These are phyloP conservation scores for Sericinus montela DNA, from an alignment of 2,888 invertebrate species.

Conservation along the genomic window DNA sequence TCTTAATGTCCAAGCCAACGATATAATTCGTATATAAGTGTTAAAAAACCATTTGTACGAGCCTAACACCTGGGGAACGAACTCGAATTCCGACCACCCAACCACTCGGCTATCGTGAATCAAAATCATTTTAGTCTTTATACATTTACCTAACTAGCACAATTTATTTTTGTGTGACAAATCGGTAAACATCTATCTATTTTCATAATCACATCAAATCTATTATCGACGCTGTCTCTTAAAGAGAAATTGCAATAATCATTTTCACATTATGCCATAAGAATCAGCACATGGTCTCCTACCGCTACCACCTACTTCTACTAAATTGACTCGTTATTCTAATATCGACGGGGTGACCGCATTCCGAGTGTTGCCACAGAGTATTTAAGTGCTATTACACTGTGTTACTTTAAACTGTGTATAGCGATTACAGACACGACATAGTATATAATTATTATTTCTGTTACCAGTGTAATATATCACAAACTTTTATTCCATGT, in stretches of 20 bases:
- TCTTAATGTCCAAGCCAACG: too few relatives aligned
- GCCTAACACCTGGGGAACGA: too few relatives aligned
- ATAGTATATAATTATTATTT: too few relatives aligned
- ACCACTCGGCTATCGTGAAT: too few relatives aligned
- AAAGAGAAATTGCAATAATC: conserved; percentile 22
- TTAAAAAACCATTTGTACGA: too few relatives aligned
- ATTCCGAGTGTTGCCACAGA: conserved; percentile 17
- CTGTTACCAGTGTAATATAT: too few relatives aligned
- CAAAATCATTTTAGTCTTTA: too few relatives aligned
- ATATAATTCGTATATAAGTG: too few relatives aligned
- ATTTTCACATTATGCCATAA: conserved; percentile 26
- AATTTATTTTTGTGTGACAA: background rate
- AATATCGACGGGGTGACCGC: conserved; percentile 19
- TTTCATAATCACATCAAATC: conserved; percentile 6
- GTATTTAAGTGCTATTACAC: conserved; percentile 8
- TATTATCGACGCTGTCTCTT: conserved; percentile 7
- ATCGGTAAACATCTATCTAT: conserved; percentile 7
- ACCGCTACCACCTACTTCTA: conserved; percentile 20
- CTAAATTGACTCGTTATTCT: conserved; percentile 18
- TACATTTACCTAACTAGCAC: background rate
- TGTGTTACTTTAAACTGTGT: background rate
- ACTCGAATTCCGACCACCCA: too few relatives aligned
- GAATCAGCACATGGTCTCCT: conserved; percentile 14
- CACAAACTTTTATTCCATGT: too few relatives aligned
- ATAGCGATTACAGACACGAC: too few relatives aligned